Percentiles rank a stretch among this genome's conserved stretches.
Evolutionary conservation across 2,888 invertebrate species (phyloP).

Genomic region (Plagodis dolabraria): DNA sequence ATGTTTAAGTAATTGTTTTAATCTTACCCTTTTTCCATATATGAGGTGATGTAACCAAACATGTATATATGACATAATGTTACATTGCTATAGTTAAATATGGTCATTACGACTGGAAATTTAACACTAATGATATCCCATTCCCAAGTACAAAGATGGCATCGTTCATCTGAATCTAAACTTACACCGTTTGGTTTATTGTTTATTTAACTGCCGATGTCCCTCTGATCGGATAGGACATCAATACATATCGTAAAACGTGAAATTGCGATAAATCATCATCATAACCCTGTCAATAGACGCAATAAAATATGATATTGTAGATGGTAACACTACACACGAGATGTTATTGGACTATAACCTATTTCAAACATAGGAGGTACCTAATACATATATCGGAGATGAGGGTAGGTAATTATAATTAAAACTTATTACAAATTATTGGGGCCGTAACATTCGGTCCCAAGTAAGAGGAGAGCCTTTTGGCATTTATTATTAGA

Average conservation of each 20-base stretch:
- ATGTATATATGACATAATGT: too few species aligned
- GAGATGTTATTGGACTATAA: slow-evolving; percentile 19
- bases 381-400: too few species aligned
- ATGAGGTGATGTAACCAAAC: too few species aligned
- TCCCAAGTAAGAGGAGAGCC: too few species aligned
- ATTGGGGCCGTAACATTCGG: too few species aligned
- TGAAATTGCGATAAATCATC: slow-evolving; percentile 53
- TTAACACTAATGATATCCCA: slow-evolving; percentile 46
- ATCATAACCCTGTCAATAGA: slow-evolving; percentile 46
- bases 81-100: not conserved
- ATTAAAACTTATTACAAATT: too few species aligned
- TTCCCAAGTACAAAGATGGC: slow-evolving; percentile 48
- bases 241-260: slow-evolving; percentile 60
- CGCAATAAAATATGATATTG: slow-evolving; percentile 48
- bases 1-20: too few species aligned
- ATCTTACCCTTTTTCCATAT: too few species aligned
- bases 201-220: slow-evolving; percentile 57
- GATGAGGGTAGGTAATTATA: too few species aligned
- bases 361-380: too few species aligned
- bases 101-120: slow-evolving; percentile 32
- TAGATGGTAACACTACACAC: slow-evolving; percentile 35
- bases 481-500: too few species aligned
- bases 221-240: slow-evolving; percentile 53
- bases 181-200: slow-evolving; percentile 46
- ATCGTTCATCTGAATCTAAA: slow-evolving; percentile 33